A percentile compares a stretch with the other conserved stretches of the same genome.
phyloP scores from a whole-genome alignment of 2,797 vertebrate genomes.

The Epinephelus malabaricus region DNA sequence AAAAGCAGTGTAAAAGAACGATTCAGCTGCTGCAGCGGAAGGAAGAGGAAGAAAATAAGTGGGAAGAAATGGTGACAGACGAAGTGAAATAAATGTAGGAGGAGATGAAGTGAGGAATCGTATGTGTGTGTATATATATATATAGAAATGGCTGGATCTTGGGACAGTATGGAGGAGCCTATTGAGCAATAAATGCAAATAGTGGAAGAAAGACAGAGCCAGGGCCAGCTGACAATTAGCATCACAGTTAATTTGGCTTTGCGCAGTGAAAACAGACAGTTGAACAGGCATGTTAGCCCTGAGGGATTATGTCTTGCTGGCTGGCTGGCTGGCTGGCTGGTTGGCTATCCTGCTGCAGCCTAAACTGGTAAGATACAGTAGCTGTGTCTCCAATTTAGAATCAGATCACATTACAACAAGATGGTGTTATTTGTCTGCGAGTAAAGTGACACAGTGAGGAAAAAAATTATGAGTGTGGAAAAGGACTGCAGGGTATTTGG shows the following conservation, averaged over 20 bases:
- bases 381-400: slow-evolving; percentile 15
- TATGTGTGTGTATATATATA: not conserved
- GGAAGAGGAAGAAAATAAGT: not conserved
- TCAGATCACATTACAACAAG: slow-evolving; percentile 26
- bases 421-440: slow-evolving; percentile 20
- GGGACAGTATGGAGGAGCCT: slow-evolving; percentile 17
- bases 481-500: not conserved
- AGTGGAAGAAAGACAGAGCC: slow-evolving; percentile 44
- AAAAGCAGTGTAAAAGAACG: not conserved
- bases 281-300: slow-evolving; percentile 41
- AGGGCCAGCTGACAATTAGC: slow-evolving; percentile 54
- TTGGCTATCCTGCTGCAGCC: slow-evolving; percentile 20
- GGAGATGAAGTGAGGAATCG: slow-evolving; percentile 12
- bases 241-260: slow-evolving; percentile 54
- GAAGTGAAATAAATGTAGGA: slow-evolving; percentile 23
- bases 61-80: slow-evolving; percentile 27
- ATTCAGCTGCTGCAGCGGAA: slow-evolving; percentile 10
- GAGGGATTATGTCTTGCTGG: slow-evolving; percentile 22
- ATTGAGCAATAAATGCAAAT: slow-evolving; percentile 32
- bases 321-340: slow-evolving; percentile 1
- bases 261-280: slow-evolving; percentile 50
- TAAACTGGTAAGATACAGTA: slow-evolving; percentile 13
- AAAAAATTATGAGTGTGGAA: not conserved
- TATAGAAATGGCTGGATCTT: not conserved
- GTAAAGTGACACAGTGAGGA: slow-evolving; percentile 11